These are phyloP conservation scores for Tachuris rubrigastra DNA, from an alignment of 2,113 vertebrate genomes.

Conservation along the genomic window DNA sequence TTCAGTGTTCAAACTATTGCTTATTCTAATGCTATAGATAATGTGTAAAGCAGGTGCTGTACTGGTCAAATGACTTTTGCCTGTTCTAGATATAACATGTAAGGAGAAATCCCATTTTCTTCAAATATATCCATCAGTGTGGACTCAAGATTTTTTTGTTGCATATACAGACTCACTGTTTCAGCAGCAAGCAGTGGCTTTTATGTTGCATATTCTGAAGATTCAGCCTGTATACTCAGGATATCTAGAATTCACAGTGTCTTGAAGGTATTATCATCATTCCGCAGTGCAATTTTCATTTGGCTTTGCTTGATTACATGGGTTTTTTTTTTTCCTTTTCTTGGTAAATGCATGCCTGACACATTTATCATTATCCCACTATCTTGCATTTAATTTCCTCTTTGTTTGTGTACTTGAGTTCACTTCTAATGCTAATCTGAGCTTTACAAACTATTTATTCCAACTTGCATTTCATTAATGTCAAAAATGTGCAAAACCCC, in stretches of 20 bases:
- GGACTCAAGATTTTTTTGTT: not conserved
- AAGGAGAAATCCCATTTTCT: not conserved
- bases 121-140: not conserved
- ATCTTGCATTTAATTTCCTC: constrained; percentile 13
- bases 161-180: not conserved
- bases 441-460: constrained; percentile 2
- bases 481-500: not conserved
- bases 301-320: not conserved
- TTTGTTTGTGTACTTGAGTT: constrained; percentile 7
- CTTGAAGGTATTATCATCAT: not conserved
- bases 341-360: not conserved
- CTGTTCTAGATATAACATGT: not conserved
- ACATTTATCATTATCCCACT: not conserved
- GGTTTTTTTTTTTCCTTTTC: not conserved
- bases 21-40: not conserved
- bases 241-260: not conserved
- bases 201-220: not conserved
- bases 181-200: not conserved
- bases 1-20: not conserved
- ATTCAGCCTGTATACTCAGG: not conserved
- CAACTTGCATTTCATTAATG: not conserved
- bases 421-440: constrained; percentile 22
- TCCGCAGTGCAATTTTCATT: not conserved
- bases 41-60: not conserved
- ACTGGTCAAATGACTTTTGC: not conserved